A percentile compares a stretch with the other conserved stretches of the same genome.
Conservation (phyloP, 2,888 invertebrate species). For the Mylabris sibirica region DNA sequence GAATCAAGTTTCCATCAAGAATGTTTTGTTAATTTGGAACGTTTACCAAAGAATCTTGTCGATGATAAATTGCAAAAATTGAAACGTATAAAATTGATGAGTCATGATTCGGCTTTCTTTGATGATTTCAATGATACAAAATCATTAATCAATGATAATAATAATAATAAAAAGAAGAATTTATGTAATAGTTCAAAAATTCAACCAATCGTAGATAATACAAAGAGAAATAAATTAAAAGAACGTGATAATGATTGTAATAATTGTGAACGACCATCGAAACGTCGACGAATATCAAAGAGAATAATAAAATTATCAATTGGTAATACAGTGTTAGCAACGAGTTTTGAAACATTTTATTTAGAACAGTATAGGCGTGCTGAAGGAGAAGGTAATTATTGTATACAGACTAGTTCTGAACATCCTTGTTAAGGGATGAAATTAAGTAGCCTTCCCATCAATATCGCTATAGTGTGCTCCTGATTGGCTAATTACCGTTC, state of each 20-base stretch:
- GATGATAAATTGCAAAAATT: constrained; percentile 20
- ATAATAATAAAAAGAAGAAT: neutral
- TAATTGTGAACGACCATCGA: neutral
- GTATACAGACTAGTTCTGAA: too few relatives aligned
- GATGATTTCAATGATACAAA: constrained; percentile 15
- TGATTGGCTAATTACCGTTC: too few relatives aligned
- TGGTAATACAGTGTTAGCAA: neutral
- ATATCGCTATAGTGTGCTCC: too few relatives aligned
- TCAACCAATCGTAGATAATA: neutral
- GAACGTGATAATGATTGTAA: neutral
- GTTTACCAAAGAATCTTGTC: constrained; percentile 17
- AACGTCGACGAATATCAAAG: neutral
- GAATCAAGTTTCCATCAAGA: constrained; percentile 3
- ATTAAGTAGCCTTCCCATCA: too few relatives aligned
- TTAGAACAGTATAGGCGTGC: neutral
- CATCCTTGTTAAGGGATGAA: too few relatives aligned
- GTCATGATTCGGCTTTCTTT: constrained; percentile 29
- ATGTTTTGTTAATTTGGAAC: constrained; percentile 22
- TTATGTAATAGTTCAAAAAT: neutral
- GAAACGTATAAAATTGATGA: constrained; percentile 9
- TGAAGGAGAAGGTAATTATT: constrained; percentile 1
- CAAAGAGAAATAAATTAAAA: neutral
- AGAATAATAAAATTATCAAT: constrained; percentile 2
- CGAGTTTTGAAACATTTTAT: constrained; percentile 7
- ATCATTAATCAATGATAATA: neutral